A percentile compares a stretch with the other conserved stretches of the same genome.
Conservation (phyloP, 1,140 invertebrate genomes). For the Temnothorax curvispinosus region DNA sequence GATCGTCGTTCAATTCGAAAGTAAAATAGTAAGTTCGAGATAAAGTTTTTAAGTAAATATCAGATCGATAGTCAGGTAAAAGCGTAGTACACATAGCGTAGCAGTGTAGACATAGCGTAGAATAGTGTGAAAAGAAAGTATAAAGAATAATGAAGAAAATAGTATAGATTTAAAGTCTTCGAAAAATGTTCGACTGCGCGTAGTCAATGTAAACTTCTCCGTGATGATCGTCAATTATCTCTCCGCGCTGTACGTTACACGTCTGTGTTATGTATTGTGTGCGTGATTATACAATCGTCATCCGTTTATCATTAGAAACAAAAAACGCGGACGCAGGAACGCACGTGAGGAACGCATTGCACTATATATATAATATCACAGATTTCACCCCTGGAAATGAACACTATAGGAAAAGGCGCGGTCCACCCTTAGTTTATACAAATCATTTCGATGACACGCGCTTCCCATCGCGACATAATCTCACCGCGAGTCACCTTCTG, state of each 20-base stretch:
- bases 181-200: background rate
- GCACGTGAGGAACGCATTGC: conserved; percentile 15
- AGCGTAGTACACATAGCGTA: background rate
- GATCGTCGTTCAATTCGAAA: conserved; percentile 12
- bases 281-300: conserved; percentile 1
- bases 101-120: background rate
- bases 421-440: background rate
- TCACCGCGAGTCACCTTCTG: background rate
- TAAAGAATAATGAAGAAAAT: background rate
- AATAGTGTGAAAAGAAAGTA: background rate
- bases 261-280: conserved; percentile 24
- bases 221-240: background rate
- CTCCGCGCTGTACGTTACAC: background rate
- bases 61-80: conserved; percentile 14
- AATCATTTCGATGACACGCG: background rate
- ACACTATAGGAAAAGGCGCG: background rate
- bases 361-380: conserved; percentile 29
- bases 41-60: background rate
- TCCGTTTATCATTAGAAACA: background rate
- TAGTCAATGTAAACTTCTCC: background rate
- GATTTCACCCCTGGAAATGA: background rate
- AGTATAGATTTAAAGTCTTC: background rate
- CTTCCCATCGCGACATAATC: background rate
- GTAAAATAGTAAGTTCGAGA: background rate
- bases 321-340: background rate